Base-by-base conservation (phyloP, 2,888 invertebrate genomes). In the Bugulina stolonifera region DNA sequence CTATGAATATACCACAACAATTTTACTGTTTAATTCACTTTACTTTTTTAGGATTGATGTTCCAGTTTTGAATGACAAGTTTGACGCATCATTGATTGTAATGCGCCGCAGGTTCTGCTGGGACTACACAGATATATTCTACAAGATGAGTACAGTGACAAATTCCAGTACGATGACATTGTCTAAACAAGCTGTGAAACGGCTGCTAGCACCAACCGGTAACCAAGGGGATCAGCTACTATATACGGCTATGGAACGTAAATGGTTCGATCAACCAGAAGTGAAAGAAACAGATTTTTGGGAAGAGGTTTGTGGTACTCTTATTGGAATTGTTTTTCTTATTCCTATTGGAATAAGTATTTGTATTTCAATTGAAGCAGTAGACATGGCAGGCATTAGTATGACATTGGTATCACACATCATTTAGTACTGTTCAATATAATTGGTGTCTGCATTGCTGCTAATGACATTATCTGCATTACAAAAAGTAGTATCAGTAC, bases 71-170 rank as follows among this genome's bases (percentile, higher is more conserved):
- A 57, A 22, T 25, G 57, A 57, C 3, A 5, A 57, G 57, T 57
- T 14, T 27, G 57, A 57, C n/a, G 57, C 57, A 25, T 57, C 57
- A 18, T 27, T 57, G 10, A 3, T 57, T 5, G n/a, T 57, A 22
- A 57, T 57, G 57, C 5, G 10, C 14, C 10, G 23, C 3, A 22
- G 57, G 5, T 57, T 57, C n/a, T 5, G 57, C 57, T 57, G 57
- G 57, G n/a, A 22, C 5, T 57, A 57, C n/a, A 14, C 57, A 5
- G 57, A 57, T 27, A 18, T 57, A 57, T 57, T 57, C n/a, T 57
- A 57, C 27, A 27, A 25, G 14, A 57, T 14, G 57, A 25, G 3
- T 5, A 27, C 5, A 22, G 27, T 57, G 10, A 5, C 23, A 5
- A 57, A 57, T 23, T 18, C 57, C n/a, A 18, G 5, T 57, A 57